phyloP scores from a whole-genome alignment of 2,113 vertebrate genomes.

The Australoheros scitulus region DNA sequence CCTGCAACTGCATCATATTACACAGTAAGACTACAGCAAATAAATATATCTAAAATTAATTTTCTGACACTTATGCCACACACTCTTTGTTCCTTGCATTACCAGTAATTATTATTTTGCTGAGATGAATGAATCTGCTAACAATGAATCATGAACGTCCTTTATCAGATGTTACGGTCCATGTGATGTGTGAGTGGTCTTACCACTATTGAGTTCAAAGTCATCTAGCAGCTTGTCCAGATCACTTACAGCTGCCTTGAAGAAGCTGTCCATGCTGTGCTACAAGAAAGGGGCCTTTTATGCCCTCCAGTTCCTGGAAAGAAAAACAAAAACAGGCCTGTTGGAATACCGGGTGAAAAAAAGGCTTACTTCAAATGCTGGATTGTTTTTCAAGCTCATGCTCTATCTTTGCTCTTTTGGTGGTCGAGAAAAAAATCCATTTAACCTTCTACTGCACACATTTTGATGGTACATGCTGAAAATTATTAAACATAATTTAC shows the following conservation, averaged over 20 bases:
- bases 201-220: conserved; percentile 94
- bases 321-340: neutral
- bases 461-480: too few relatives aligned
- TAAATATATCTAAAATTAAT: neutral
- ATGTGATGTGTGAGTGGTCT: neutral
- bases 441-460: neutral
- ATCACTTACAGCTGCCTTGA: conserved; percentile 95
- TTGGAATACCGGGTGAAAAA: neutral
- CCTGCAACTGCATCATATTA: too few relatives aligned
- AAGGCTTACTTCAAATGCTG: neutral
- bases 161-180: neutral
- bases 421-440: neutral
- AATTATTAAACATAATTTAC: too few relatives aligned
- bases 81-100: neutral
- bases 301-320: conserved; percentile 35
- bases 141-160: neutral
- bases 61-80: too few relatives aligned
- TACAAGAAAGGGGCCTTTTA: conserved; percentile 18
- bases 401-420: neutral
- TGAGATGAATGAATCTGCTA: neutral
- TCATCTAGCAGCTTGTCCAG: conserved; percentile 97
- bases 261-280: conserved; percentile 94
- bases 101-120: neutral
- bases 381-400: neutral
- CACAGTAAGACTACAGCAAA: neutral